Evolutionary conservation across 2,888 invertebrate species (phyloP), one percentile per base, ranked within the genome.

Genomic region (Agrilus cyanescens): DNA sequence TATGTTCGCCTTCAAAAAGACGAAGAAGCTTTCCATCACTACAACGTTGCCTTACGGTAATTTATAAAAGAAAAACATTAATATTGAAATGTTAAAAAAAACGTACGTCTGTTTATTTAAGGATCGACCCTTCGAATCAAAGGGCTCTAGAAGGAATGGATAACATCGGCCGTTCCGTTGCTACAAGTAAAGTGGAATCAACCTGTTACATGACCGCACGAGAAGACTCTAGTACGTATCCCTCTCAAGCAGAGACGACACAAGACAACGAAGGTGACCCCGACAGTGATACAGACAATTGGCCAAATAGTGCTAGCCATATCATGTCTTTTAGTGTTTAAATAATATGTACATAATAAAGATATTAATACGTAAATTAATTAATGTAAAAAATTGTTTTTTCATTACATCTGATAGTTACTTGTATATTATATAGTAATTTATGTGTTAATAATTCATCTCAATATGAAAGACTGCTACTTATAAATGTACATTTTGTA

Each of bases 11-110:
- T 74, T 39, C 75, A 76, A 46, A 77, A 79, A 50, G 76, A 78
- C 45, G 78, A 79, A 39, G 80, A 80, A 53, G 82, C 83, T 16
- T 69, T 81, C 42, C 74, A 80, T 50, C 80, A 82, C 57, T 83
- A 78, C 59, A 75, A 71, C 39, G 71, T 75, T 50, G 80, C 82
- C 3, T 63, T 82, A 16, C 75, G 75, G 78, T 79, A 63, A 60
- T n/a, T n/a, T n/a, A n/a, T n/a, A n/a, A n/a, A n/a, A n/a, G n/a
- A n/a, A n/a, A n/a, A n/a, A n/a, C n/a, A n/a, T n/a, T n/a, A n/a
- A n/a, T n/a, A n/a, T n/a, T n/a, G n/a, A n/a, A n/a, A n/a, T n/a
- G n/a, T n/a, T n/a, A n/a, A n/a, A 25, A 25, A 6, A 10, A 10
- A 25, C 25, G 25, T 25, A n/a, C n/a, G n/a, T n/a, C n/a, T n/a